Evolutionary conservation across 1,140 invertebrate genomes (phyloP).

Genomic region (Drosophila cardini): DNA sequence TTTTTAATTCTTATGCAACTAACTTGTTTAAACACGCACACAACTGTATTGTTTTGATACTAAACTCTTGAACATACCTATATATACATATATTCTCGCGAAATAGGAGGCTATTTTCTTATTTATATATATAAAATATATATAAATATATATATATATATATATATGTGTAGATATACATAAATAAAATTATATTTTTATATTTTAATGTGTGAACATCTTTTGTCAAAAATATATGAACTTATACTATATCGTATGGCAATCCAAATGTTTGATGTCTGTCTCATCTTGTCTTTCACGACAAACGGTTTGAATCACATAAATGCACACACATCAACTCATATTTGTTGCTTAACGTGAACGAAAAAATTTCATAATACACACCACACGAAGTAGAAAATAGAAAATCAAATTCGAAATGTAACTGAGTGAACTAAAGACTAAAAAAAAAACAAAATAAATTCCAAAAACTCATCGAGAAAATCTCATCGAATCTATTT

Average conservation of each 20-base stretch:
- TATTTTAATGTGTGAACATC: constrained; percentile 53
- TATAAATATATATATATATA: not conserved
- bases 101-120: not conserved
- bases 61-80: constrained; percentile 9
- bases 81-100: not conserved
- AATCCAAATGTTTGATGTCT: constrained; percentile 47
- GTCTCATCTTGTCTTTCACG: constrained; percentile 54
- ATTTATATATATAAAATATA: not conserved
- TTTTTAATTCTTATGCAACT: too few species aligned
- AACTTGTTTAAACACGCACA: too few species aligned
- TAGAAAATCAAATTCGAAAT: not conserved
- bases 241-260: constrained; percentile 5
- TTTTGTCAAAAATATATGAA: constrained; percentile 50
- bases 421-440: not conserved
- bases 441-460: too few species aligned
- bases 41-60: not conserved
- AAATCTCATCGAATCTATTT: not conserved
- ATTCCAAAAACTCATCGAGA: not conserved
- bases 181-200: constrained; percentile 25
- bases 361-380: not conserved
- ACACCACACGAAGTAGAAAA: not conserved
- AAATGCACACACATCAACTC: not conserved
- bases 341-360: not conserved
- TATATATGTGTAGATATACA: not conserved
- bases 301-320: constrained; percentile 41